Conservation (phyloP, 2,888 invertebrate species). For the Xestoiulus laeticollis region DNA sequence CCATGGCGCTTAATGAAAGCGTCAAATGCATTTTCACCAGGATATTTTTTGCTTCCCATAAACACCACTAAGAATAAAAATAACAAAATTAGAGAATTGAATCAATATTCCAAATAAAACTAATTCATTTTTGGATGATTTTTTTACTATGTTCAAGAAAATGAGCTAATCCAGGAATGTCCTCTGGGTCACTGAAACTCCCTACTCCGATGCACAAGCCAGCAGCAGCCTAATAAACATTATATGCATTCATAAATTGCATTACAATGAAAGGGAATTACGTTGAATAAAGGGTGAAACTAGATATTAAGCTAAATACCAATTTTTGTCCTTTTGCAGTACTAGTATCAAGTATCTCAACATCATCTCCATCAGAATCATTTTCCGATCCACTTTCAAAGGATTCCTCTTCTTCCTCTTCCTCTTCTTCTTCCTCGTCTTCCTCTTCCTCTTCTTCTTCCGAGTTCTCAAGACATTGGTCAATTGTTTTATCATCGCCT, state of each 20-base stretch:
- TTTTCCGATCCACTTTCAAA: slow-evolving; percentile 49
- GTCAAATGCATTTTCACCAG: slow-evolving; percentile 85
- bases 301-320: not conserved
- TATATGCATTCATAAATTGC: not conserved
- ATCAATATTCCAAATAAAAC: not conserved
- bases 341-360: not conserved
- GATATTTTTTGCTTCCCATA: slow-evolving; percentile 91
- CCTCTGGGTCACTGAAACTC: slow-evolving; percentile 55
- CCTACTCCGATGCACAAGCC: slow-evolving; percentile 55
- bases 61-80: slow-evolving; percentile 74
- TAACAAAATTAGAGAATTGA: not conserved
- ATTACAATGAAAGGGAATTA: not conserved
- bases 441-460: slow-evolving; percentile 40
- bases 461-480: not conserved
- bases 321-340: slow-evolving; percentile 21
- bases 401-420: slow-evolving; percentile 15
- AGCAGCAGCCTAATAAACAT: slow-evolving; percentile 54
- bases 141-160: slow-evolving; percentile 55
- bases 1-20: slow-evolving; percentile 76
- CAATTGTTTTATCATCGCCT: not conserved
- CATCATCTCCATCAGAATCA: slow-evolving; percentile 7
- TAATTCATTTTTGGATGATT: too few species aligned
- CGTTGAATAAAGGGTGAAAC: not conserved
- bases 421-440: slow-evolving; percentile 44
- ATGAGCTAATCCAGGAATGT: slow-evolving; percentile 56